These are phyloP conservation scores for Acanthopagrus latus DNA, from an alignment of 2,797 vertebrate species.

Conservation along the genomic window DNA sequence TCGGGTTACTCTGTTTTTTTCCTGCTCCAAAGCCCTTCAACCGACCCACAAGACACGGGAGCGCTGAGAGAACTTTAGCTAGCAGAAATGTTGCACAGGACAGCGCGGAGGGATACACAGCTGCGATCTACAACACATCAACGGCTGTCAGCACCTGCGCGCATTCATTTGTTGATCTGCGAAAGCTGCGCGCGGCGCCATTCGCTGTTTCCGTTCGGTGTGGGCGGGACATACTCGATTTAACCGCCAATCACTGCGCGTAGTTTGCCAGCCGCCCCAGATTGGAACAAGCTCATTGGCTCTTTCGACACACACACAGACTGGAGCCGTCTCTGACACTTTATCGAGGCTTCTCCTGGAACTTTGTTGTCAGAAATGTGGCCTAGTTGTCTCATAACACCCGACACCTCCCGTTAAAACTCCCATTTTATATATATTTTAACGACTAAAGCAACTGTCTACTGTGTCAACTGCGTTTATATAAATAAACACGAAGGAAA, in stretches of 20 bases:
- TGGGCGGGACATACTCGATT: conserved; percentile 46
- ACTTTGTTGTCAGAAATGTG: neutral
- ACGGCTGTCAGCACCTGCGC: fast-evolving
- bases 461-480: too few relatives aligned
- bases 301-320: neutral
- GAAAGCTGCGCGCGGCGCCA: neutral
- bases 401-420: fast-evolving
- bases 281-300: conserved; percentile 60
- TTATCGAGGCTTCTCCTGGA: neutral
- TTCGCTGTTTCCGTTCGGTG: neutral
- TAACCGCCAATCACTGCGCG: conserved; percentile 60
- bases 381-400: fast-evolving
- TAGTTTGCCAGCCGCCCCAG: conserved; percentile 51
- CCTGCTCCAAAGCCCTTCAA: conserved; percentile 57
- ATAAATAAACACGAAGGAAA: neutral
- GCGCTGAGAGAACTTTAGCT: conserved; percentile 40
- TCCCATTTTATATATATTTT: neutral
- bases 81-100: neutral
- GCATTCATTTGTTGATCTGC: conserved; percentile 47
- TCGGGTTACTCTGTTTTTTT: neutral
- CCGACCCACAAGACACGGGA: conserved; percentile 45
- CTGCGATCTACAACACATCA: conserved; percentile 42
- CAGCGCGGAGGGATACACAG: neutral
- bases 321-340: fast-evolving
- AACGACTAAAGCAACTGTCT: neutral